Base-by-base conservation (phyloP, 2,113 vertebrate species). In the Lepisosteus oculatus region DNA sequence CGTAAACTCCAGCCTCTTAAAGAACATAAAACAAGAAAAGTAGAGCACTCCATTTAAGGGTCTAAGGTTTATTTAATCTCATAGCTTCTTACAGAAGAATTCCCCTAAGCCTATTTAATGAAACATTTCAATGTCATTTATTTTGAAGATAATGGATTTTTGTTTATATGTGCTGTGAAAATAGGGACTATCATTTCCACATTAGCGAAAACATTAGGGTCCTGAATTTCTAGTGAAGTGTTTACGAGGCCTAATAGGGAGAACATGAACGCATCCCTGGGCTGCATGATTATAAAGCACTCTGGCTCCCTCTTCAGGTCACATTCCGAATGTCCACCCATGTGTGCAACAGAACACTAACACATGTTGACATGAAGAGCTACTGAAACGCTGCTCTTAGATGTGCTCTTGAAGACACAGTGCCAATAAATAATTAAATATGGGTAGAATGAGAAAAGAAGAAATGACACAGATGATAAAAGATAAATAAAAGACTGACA, bases 1-100 rank as follows among this genome's bases (percentile, higher is more conserved):
- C 42, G 43, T 12, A 43, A 42, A 17, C 8, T 42, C 12, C 63
- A 42, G 13, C 63, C 12, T 41, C 42, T 13, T 13, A 5, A 12
- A 29, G 61, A 15, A 29, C 29, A 15, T 63, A 15, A 29, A 29
- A 66, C 29, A 29, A 15, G 29, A 29, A 55, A 29, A 12, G 47
- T 43, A 55, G 15, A 47, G 3, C 8, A 51, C 9, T 41, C 70
- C 70, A 62, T 43, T 63, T 72, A 65, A 42, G 65, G 63, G 55
- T 14, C 55, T 9, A 8, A 55, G 8, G 14, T 15, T 68, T 54
- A 55, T 11, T 68, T 68, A 51, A 47, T 55, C 15, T 17, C 44
- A 41, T 42, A n/a, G 47, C 17, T 29, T 29, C 66, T 17, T n/a
- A 6, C n/a, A 59, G n/a, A 13, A 13, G n/a, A 59, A 5, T 13